Percentiles rank a stretch among this genome's conserved stretches.
Conservation (phyloP, 1,140 invertebrate species). For the Mizuhopecten yessoensis region DNA sequence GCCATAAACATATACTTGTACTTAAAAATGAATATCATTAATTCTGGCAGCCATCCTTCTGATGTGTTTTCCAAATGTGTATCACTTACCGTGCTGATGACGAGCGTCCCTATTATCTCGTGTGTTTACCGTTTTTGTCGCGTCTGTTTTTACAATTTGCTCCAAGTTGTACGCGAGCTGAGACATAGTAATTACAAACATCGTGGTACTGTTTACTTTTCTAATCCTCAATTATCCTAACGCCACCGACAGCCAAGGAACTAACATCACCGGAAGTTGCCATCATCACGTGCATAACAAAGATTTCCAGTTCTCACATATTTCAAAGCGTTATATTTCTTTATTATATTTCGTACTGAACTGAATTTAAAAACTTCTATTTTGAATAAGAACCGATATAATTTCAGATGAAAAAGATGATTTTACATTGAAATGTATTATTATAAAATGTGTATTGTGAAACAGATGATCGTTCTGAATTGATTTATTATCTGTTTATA, state of each 20-base stretch:
- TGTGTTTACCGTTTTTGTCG: background rate
- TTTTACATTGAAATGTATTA: too few species aligned
- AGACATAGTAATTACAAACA: conserved; percentile 10
- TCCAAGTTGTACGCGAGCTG: background rate
- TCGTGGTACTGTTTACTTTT: conserved; percentile 11
- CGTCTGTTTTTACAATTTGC: background rate
- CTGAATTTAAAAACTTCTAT: background rate
- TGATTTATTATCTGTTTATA: too few species aligned
- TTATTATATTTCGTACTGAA: background rate
- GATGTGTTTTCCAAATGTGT: background rate
- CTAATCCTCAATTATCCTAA: conserved; percentile 8
- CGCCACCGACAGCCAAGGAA: background rate
- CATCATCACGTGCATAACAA: background rate
- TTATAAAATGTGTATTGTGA: too few species aligned
- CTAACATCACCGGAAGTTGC: conserved; percentile 12
- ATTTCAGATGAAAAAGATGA: too few species aligned
- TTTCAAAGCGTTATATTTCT: background rate
- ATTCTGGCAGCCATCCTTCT: conserved; percentile 6
- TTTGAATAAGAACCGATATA: too few species aligned
- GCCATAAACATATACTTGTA: background rate
- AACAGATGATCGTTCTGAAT: too few species aligned
- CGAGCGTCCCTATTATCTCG: background rate
- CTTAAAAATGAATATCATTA: conserved; percentile 40
- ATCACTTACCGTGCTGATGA: background rate
- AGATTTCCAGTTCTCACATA: background rate